phyloP scores from a whole-genome alignment of 2,797 vertebrate species.

The Spondyliosoma cantharus region DNA sequence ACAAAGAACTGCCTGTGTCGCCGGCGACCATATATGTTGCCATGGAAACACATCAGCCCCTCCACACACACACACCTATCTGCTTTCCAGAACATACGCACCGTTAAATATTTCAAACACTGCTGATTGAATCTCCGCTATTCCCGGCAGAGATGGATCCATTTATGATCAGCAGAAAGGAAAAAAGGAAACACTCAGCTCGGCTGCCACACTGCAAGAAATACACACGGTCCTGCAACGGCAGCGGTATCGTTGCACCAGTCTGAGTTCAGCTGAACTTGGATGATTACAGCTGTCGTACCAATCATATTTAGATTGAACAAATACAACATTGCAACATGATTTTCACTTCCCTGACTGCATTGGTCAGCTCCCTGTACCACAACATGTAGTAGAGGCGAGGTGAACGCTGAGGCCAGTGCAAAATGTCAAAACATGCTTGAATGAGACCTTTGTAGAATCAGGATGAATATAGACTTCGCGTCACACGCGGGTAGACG shows the following conservation, averaged over 20 bases:
- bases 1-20: conserved; percentile 45
- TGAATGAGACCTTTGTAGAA: conserved; percentile 78
- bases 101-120: conserved; percentile 73
- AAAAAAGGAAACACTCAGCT: neutral
- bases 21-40: conserved; percentile 71
- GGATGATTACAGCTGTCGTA: neutral
- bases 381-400: conserved; percentile 17
- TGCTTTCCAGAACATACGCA: conserved; percentile 53
- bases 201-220: neutral
- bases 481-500: conserved; percentile 55
- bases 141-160: conserved; percentile 19
- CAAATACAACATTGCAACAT: neutral
- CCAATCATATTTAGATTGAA: neutral
- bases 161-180: conserved; percentile 31
- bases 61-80: conserved; percentile 29
- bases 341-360: conserved; percentile 1
- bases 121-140: conserved; percentile 45
- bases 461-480: conserved; percentile 70
- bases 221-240: conserved; percentile 4
- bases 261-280: neutral
- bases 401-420: conserved; percentile 56
- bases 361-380: neutral
- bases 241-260: neutral
- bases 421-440: conserved; percentile 59
- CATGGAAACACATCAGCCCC: conserved; percentile 81